Evolutionary conservation across 2,113 vertebrate genomes (phyloP), one percentile per base, ranked within the genome.

Genomic region (Muscicapa adusta): DNA sequence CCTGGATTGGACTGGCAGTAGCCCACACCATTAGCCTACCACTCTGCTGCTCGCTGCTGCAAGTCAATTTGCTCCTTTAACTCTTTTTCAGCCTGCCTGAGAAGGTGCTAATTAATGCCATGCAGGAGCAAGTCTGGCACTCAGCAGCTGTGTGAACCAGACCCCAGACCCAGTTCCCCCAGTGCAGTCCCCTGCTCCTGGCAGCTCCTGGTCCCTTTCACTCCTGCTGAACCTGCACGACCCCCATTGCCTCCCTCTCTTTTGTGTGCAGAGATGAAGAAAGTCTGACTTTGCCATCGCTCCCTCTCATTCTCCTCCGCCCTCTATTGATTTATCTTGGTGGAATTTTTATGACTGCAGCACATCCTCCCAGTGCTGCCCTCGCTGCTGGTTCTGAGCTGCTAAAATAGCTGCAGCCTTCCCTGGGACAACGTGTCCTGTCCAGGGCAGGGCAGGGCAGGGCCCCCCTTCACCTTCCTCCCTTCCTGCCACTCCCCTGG

Each of bases 321-420:
- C 50, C 51, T 65, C 68, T 93, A 92, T 80, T 88, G 93, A 94
- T 96, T 93, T 88, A 84, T 88, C 85, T 89, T 2, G 0, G 78
- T 91, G 85, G 78, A 94, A 93, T 90, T 93, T 95, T 96, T 91
- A 96, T 86, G 85, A 83, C 90, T 81, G 88, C 94, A 96, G 88
- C 79, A 86, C 58, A 89, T 51, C 88, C 94, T 91, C 85, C 85
- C 79, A 19, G 12, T 1, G 1, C 80, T 96, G 88, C 82, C 84
- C 93, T 91, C 6, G 2, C 70, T 91, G 89, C 93, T 45, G 50
- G 48, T 76, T 94, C n/a, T 3, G 74, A 89, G 81, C 75, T 3
- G 4, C 61, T 81, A 6, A 56, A 94, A 91, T 34, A 71, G 68
- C 85, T 18, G 65, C 5, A 4, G 47, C 0, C 0, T 58, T 91